Percentiles rank a stretch among this genome's conserved stretches.
Evolutionary conservation across 1,140 invertebrate species (phyloP).

Genomic region (Calliphora vicina): DNA sequence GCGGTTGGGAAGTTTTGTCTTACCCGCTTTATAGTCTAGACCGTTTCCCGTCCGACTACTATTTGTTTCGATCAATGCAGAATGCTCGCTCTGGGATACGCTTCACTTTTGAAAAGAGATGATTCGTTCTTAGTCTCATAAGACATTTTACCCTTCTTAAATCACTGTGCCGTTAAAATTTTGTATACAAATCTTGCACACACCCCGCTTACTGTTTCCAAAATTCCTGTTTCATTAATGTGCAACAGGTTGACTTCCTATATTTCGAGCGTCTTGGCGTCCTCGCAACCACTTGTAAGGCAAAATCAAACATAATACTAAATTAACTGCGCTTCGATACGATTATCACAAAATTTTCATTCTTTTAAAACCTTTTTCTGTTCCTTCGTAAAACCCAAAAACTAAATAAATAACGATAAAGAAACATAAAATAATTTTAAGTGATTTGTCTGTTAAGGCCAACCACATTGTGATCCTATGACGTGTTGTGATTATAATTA

Average conservation of each 20-base stretch:
- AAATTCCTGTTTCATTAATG: not conserved
- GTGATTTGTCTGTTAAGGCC: not conserved
- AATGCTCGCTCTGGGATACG: no score
- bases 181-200: no score
- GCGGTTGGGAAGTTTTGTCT: no score
- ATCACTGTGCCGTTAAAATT: no score
- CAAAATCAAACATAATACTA: not conserved
- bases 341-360: not conserved
- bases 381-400: no score
- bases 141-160: no score
- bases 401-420: not conserved
- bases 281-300: no score
- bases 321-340: not conserved
- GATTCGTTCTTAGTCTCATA: no score
- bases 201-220: not conserved
- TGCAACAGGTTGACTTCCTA: not conserved
- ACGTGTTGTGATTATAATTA: not conserved
- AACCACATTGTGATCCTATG: not conserved
- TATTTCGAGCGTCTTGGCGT: not conserved
- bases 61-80: no score
- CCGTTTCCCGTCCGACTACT: no score
- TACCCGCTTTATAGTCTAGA: no score
- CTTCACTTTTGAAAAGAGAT: no score
- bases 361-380: not conserved
- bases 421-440: not conserved